Conservation (phyloP, 1,140 invertebrate genomes). For the Thaumetopoea pityocampa region DNA sequence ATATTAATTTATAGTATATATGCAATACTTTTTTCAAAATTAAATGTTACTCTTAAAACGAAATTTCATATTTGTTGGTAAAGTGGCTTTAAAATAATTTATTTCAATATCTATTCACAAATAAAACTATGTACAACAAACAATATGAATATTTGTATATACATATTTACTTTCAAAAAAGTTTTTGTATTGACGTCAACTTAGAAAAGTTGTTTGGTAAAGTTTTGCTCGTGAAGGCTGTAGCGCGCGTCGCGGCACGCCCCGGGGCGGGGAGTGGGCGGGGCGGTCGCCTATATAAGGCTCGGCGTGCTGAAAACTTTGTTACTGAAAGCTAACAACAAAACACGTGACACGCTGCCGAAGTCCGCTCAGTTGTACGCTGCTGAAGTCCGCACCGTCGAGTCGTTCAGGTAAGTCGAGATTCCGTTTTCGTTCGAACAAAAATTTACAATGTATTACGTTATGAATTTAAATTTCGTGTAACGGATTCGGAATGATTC, state of each 20-base stretch:
- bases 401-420: conserved; percentile 66
- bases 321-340: conserved; percentile 59
- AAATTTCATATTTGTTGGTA: neutral
- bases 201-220: conserved; percentile 26
- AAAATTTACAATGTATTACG: neutral
- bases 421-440: neutral
- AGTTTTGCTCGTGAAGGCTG: conserved; percentile 31
- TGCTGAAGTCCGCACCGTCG: too few species aligned
- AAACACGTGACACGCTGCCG: conserved; percentile 31
- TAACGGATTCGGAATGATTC: too few species aligned
- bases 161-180: conserved; percentile 12
- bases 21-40: too few species aligned
- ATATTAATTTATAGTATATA: too few species aligned
- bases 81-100: neutral
- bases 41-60: too few species aligned
- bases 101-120: too few species aligned
- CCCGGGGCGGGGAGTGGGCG: conserved; percentile 56
- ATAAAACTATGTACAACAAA: too few species aligned
- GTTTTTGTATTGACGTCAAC: conserved; percentile 23
- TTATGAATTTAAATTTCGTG: neutral
- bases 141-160: too few species aligned
- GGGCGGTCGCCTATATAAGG: conserved; percentile 61
- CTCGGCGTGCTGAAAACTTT: conserved; percentile 48
- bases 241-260: conserved; percentile 31
- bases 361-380: too few species aligned